Percentiles rank a stretch among this genome's conserved stretches.
Conservation (phyloP, 1,140 invertebrate genomes). For the Zophobas atratus region DNA sequence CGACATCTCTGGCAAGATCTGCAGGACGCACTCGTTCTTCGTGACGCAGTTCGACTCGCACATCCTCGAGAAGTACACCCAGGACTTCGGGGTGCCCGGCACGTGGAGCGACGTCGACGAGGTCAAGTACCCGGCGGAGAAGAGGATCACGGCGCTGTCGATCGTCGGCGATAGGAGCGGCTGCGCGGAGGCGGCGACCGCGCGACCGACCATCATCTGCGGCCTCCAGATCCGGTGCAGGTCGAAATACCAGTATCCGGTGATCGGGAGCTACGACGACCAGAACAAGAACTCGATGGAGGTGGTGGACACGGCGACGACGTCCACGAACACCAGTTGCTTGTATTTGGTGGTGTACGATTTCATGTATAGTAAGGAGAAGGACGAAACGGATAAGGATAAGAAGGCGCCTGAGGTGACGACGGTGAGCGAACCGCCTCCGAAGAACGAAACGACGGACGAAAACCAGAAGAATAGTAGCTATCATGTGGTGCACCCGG, state of each 20-base stretch:
- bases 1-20: constrained; percentile 65
- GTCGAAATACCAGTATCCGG: constrained; percentile 34
- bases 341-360: constrained; percentile 74
- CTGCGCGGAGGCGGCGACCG: constrained; percentile 42
- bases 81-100: constrained; percentile 63
- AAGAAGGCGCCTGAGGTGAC: constrained; percentile 32
- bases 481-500: constrained; percentile 6
- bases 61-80: constrained; percentile 65
- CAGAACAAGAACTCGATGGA: constrained; percentile 53
- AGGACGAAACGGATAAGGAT: constrained; percentile 50
- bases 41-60: constrained; percentile 66
- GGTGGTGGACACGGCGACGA: constrained; percentile 55
- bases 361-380: constrained; percentile 70
- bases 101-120: constrained; percentile 60
- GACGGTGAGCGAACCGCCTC: not conserved
- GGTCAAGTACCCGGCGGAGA: constrained; percentile 64
- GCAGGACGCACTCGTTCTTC: constrained; percentile 65
- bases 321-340: constrained; percentile 54
- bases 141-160: constrained; percentile 70
- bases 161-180: constrained; percentile 67
- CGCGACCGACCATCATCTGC: constrained; percentile 64
- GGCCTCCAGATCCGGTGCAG: constrained; percentile 60
- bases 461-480: constrained; percentile 31
- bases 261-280: constrained; percentile 52
- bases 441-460: constrained; percentile 20